Conservation (phyloP, 2,888 invertebrate species). For the Thereva nobilitata region DNA sequence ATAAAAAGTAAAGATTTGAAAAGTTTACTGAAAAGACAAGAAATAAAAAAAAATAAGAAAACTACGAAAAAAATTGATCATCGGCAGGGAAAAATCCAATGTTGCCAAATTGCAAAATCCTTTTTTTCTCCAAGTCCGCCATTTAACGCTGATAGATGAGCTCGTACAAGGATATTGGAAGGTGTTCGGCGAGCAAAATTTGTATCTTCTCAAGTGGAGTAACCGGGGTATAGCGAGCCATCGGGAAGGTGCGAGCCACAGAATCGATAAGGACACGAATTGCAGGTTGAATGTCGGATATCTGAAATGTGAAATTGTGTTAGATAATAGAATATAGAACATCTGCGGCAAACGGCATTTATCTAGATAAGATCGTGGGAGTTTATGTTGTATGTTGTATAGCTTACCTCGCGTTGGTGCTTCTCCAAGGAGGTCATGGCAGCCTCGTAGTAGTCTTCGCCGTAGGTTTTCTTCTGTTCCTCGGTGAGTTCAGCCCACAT, state of each 20-base stretch:
- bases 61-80: too few relatives aligned
- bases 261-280: conserved; percentile 77
- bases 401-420: conserved; percentile 67
- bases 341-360: not conserved
- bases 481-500: conserved; percentile 81
- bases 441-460: conserved; percentile 81
- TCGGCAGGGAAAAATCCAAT: too few relatives aligned
- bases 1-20: too few relatives aligned
- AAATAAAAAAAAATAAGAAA: too few relatives aligned
- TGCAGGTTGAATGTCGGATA: conserved; percentile 76
- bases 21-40: too few relatives aligned
- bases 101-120: not conserved
- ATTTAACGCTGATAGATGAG: conserved; percentile 65
- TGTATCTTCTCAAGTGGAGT: conserved; percentile 78
- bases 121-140: not conserved
- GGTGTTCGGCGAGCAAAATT: conserved; percentile 78
- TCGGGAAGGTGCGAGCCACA: conserved; percentile 79
- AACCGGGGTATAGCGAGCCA: conserved; percentile 82
- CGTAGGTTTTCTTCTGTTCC: conserved; percentile 78
- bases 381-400: not conserved
- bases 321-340: not conserved
- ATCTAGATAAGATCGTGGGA: not conserved
- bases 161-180: conserved; percentile 80
- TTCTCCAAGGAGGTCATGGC: conserved; percentile 79
- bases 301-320: conserved; percentile 57